Evolutionary conservation across 2,888 invertebrate genomes (phyloP).

Genomic region (Zhengitettix transpicula): DNA sequence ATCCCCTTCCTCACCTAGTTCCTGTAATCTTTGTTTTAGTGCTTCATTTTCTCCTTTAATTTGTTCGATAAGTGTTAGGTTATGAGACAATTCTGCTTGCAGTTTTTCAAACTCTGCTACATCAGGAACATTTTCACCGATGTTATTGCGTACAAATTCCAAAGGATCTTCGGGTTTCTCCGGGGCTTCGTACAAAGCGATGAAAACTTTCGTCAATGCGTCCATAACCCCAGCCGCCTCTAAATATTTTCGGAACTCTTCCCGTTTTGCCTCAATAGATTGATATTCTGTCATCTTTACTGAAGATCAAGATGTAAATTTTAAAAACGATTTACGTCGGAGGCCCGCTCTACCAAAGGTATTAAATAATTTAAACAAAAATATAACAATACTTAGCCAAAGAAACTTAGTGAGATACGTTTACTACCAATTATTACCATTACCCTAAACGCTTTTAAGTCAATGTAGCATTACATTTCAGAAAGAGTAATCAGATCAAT

Average conservation of each 20-base stretch:
- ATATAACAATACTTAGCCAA: too few species aligned
- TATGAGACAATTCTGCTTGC: background rate
- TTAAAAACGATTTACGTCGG: too few species aligned
- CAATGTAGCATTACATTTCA: too few species aligned
- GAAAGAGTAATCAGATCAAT: too few species aligned
- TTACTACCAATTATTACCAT: too few species aligned
- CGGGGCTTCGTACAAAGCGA: background rate
- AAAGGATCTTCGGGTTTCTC: background rate
- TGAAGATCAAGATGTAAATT: too few species aligned
- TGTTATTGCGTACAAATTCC: background rate
- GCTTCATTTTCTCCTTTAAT: background rate
- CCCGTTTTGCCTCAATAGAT: background rate
- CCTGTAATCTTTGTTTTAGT: background rate
- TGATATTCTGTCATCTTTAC: background rate
- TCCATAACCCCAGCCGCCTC: background rate
- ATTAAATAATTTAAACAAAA: too few species aligned
- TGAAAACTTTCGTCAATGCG: background rate
- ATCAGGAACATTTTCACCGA: background rate
- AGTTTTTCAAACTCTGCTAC: background rate
- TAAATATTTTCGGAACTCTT: background rate
- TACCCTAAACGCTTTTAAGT: too few species aligned
- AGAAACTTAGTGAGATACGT: too few species aligned
- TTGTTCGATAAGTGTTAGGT: background rate
- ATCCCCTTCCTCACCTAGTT: background rate
- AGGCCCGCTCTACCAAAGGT: too few species aligned